Evolutionary conservation across 2,888 invertebrate species (phyloP).

Genomic region (Saturnia pavonia): DNA sequence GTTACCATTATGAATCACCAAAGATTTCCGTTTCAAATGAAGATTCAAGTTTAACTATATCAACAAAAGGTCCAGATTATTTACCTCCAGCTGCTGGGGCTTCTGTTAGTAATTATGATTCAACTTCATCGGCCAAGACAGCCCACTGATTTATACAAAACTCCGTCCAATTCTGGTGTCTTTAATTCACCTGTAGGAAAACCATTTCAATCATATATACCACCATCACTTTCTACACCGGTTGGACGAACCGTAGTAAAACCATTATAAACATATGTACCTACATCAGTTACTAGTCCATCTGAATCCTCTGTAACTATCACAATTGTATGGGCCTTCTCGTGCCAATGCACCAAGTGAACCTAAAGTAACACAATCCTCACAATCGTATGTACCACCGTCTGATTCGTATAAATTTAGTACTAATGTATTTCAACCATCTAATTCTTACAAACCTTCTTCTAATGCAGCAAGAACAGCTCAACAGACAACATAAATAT

Average conservation of each 20-base stretch:
- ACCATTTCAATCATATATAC: constrained; percentile 45
- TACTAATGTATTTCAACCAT: constrained; percentile 2
- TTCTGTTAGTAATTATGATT: constrained; percentile 30
- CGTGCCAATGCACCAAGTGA: background rate
- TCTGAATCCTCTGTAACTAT: background rate
- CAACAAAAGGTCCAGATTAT: constrained; percentile 66
- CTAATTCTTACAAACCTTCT: constrained; percentile 15
- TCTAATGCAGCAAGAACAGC: background rate
- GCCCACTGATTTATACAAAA: constrained; percentile 10
- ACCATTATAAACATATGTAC: constrained; percentile 14
- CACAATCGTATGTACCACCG: constrained; percentile 16
- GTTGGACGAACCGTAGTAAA: background rate
- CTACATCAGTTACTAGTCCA: constrained; percentile 1
- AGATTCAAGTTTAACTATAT: constrained; percentile 35
- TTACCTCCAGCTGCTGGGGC: constrained; percentile 52
- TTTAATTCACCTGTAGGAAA: constrained; percentile 25
- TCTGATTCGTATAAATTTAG: constrained; percentile 3
- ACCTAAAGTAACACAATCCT: background rate
- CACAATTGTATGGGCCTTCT: constrained; percentile 7
- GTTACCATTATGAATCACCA: constrained; percentile 17
- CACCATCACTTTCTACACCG: constrained; percentile 36
- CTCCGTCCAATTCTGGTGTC: constrained; percentile 21
- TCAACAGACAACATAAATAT: constrained; percentile 8
- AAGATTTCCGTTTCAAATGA: constrained; percentile 5
- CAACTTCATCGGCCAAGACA: constrained; percentile 8